Percentiles rank a stretch among this genome's conserved stretches.
These are phyloP conservation scores for Drosophila pseudotakahashii DNA, from an alignment of 2,888 invertebrate species.

Conservation along the genomic window DNA sequence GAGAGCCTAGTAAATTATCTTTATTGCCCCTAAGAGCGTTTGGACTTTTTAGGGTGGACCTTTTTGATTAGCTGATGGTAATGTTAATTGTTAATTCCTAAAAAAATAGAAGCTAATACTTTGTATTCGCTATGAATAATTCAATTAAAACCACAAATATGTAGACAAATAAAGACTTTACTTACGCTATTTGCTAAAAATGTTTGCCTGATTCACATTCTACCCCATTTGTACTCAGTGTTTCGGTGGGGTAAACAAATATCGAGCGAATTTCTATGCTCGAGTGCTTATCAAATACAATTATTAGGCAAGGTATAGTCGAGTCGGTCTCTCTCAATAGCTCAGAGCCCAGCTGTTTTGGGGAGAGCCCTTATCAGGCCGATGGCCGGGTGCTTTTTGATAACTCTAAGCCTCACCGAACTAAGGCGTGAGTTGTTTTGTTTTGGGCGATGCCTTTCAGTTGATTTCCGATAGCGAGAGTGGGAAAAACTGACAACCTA, in stretches of 20 bases:
- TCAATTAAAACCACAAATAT: neutral
- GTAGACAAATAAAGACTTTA: neutral
- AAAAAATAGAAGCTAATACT: neutral
- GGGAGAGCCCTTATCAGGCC: constrained; percentile 49
- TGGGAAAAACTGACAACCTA: constrained; percentile 6
- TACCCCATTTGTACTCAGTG: neutral
- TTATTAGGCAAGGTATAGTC: constrained; percentile 3
- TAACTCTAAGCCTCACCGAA: constrained; percentile 56
- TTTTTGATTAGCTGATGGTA: neutral
- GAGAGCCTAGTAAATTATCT: constrained; percentile 1
- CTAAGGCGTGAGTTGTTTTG: constrained; percentile 32
- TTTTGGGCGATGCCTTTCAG: constrained; percentile 47
- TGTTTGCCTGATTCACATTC: neutral
- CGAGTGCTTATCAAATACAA: constrained; percentile 39
- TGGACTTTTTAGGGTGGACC: constrained; percentile 10
- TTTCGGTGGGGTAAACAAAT: constrained; percentile 11
- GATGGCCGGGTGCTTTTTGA: constrained; percentile 20
- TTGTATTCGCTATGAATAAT: neutral
- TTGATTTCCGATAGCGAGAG: constrained; percentile 39
- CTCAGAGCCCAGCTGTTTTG: constrained; percentile 48
- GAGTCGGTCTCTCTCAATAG: neutral
- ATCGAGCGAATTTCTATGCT: constrained; percentile 26
- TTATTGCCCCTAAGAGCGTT: neutral
- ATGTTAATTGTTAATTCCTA: neutral
- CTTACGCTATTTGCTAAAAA: neutral